Base-by-base conservation (phyloP, 2,113 vertebrate species). In the Colistium nudipinnis region DNA sequence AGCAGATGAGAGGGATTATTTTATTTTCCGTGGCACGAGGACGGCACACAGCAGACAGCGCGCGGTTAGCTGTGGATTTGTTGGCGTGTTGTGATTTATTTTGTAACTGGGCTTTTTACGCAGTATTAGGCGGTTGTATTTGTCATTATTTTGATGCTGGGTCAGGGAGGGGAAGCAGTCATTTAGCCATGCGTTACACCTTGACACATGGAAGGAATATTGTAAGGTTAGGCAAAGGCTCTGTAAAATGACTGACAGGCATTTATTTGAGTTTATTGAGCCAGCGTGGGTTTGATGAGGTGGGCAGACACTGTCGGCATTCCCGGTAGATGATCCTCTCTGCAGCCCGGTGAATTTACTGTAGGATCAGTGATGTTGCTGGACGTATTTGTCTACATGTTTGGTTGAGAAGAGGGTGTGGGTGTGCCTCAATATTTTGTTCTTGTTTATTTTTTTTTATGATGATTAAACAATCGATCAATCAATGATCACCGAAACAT, bases 1-100 rank as follows among this genome's bases (percentile, higher is more conserved):
- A 94, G 90, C 93, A 93, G 92, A 94, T 93, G 93, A 94, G 91
- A 91, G 85, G 92, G 91, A 93, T 95, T 94, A 94, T 90, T 93
- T 91, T 88, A 92, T 94, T n/a, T n/a, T 93, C 92, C 68, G 56
- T 76, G 84, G 92, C 92, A 93, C 73, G 74, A 76, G 53, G 77
- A 93, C 41, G 87, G 89, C 83, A 76, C 87, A 74, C 80, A 91
- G 84, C 73, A 83, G 76, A 77, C 78, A 74, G 71, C 60, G 49
- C 39, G 70, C 48, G 57, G 60, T 83, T 85, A 85, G 72, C 84
- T 74, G 53, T 68, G 81, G 78, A 82, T 87, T 87, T 88, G 63
- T 76, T 33, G 2, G 73, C 81, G 86, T 78, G 31, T 67, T 53
- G 63, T 56, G 54, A 57, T 76, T 76, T 83, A 70, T 79, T 73